These are phyloP conservation scores for Anser cygnoides DNA, from an alignment of 2,113 vertebrate species.

Conservation along the genomic window DNA sequence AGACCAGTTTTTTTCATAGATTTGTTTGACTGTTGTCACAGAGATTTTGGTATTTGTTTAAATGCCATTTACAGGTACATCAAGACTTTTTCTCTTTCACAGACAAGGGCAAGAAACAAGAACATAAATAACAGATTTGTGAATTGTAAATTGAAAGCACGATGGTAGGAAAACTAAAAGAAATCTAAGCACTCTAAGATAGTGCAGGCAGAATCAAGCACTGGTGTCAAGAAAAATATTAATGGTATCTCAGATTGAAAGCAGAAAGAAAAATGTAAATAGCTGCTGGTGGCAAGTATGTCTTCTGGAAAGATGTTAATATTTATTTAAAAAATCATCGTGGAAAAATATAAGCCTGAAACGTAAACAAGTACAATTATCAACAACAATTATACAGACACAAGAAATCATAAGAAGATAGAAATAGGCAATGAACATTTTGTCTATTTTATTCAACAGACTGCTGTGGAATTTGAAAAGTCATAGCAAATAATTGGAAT, in stretches of 20 bases:
- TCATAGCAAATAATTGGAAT: background rate
- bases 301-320: background rate
- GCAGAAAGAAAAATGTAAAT: background rate
- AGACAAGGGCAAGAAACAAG: background rate
- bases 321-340: background rate
- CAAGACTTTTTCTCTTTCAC: background rate
- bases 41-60: background rate
- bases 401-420: background rate
- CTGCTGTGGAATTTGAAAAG: background rate
- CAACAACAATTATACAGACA: background rate
- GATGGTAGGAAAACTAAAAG: background rate
- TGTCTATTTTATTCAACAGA: background rate
- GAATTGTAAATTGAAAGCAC: background rate
- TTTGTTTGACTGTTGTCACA: background rate
- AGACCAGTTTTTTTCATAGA: background rate
- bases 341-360: background rate
- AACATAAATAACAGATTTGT: background rate
- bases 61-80: background rate
- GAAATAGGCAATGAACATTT: background rate
- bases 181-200: background rate
- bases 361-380: background rate
- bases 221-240: background rate
- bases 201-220: background rate
- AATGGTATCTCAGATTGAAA: background rate
- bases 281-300: rapidly evolving